Conservation (phyloP, 2,797 vertebrate species). For the Lindbergichthys nudifrons region DNA sequence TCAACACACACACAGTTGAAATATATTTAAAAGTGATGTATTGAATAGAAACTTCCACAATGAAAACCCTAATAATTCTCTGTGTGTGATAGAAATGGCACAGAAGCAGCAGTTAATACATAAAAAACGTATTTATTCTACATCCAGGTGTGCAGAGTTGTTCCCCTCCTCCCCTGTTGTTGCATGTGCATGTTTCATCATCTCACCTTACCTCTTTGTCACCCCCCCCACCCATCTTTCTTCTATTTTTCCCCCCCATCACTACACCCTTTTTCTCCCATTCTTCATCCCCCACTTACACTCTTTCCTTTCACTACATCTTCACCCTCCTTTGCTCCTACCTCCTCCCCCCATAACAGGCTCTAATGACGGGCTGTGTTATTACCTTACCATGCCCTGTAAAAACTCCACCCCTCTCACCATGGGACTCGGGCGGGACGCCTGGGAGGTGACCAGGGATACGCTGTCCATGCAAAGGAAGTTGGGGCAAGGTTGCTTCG, state of each 20-base stretch:
- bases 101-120: slow-evolving; percentile 8
- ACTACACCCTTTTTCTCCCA: slow-evolving; percentile 24
- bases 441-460: slow-evolving; percentile 93
- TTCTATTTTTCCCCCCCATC: slow-evolving; percentile 40
- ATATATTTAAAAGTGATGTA: slow-evolving; percentile 11
- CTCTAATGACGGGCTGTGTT: slow-evolving; percentile 93
- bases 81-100: slow-evolving; percentile 13
- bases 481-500: slow-evolving; percentile 97
- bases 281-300: slow-evolving; percentile 28
- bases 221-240: slow-evolving; percentile 40
- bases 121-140: slow-evolving; percentile 32
- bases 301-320: slow-evolving; percentile 15
- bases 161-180: slow-evolving; percentile 34
- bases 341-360: slow-evolving; percentile 77
- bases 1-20: slow-evolving; percentile 10
- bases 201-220: slow-evolving; percentile 75
- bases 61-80: slow-evolving; percentile 25
- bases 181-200: slow-evolving; percentile 83
- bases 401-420: slow-evolving; percentile 90
- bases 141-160: slow-evolving; percentile 66
- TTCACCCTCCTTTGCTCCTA: slow-evolving; percentile 34
- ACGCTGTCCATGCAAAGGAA: slow-evolving; percentile 87
- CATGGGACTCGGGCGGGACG: slow-evolving; percentile 93
- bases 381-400: slow-evolving; percentile 89
- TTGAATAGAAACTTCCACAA: slow-evolving; percentile 31